These are phyloP conservation scores for Natrix natrix DNA, from an alignment of 2,797 vertebrate genomes.

Conservation along the genomic window DNA sequence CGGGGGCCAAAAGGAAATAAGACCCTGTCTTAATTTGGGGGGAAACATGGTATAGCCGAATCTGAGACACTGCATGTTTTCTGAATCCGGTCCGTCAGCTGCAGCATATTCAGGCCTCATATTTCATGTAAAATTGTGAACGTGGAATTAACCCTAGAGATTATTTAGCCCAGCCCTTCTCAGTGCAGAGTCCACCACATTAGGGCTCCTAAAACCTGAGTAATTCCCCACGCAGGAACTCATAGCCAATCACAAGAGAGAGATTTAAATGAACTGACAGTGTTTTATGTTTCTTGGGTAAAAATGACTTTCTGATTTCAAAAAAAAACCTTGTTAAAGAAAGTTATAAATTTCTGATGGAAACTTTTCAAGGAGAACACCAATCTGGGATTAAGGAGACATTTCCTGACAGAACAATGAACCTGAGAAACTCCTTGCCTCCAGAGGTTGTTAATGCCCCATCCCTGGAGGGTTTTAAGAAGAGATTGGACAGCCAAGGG, in stretches of 20 bases:
- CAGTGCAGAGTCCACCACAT: background rate
- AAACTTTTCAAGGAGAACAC: background rate
- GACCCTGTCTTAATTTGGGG: no score
- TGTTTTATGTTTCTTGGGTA: background rate
- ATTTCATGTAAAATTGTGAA: background rate
- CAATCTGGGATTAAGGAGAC: background rate
- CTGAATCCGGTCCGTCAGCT: background rate
- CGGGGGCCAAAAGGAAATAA: no score
- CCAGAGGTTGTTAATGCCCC: no score
- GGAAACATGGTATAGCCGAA: no score
- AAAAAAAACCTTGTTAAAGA: background rate
- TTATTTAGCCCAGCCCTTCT: background rate
- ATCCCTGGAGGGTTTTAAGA: background rate
- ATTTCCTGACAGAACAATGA: background rate
- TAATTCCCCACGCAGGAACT: background rate
- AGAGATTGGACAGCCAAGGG: background rate
- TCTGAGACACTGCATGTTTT: background rate
- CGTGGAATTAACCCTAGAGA: background rate
- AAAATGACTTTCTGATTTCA: background rate
- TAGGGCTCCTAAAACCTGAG: background rate
- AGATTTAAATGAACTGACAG: background rate
- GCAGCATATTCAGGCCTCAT: background rate
- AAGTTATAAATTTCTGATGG: background rate
- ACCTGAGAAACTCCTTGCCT: no score
- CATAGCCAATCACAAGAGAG: background rate